Conservation (phyloP, 2,113 vertebrate genomes). For the Leptobrachium ailaonicum region DNA sequence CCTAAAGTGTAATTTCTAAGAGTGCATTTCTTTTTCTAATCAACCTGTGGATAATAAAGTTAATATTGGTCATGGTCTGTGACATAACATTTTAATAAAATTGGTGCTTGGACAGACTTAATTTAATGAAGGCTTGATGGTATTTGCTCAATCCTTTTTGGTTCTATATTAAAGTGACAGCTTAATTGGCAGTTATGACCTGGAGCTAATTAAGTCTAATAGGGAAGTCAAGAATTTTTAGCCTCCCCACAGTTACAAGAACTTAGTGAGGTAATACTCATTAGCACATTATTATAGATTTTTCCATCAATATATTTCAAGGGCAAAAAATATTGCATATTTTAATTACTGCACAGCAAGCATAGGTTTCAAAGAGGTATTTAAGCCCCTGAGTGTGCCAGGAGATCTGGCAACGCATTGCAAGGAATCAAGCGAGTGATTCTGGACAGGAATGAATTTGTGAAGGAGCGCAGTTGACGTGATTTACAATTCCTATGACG, state of each 20-base stretch:
- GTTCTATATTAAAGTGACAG: constrained; percentile 56
- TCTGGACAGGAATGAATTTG: no score
- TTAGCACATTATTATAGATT: constrained; percentile 43
- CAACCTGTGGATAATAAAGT: constrained; percentile 44
- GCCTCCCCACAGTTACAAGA: constrained; percentile 43
- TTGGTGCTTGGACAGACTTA: constrained; percentile 39
- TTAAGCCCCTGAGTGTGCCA: background rate
- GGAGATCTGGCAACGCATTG: background rate
- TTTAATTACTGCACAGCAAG: constrained; percentile 10
- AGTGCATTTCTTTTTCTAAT: constrained; percentile 26
- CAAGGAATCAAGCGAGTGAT: no score
- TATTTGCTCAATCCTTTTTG: constrained; percentile 52
- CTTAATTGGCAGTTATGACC: constrained; percentile 52
- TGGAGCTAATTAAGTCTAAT: constrained; percentile 62
- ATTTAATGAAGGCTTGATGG: constrained; percentile 54
- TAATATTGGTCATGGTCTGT: constrained; percentile 25
- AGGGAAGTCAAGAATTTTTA: constrained; percentile 51
- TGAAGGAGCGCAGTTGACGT: no score
- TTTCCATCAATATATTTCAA: constrained; percentile 34
- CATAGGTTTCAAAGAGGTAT: constrained; percentile 6
- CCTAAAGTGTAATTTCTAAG: constrained; percentile 8
- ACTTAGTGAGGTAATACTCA: constrained; percentile 44
- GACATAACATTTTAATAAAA: constrained; percentile 42
- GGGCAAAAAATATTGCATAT: constrained; percentile 24
- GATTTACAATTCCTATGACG: no score